Evolutionary conservation across 2,888 invertebrate genomes (phyloP), one percentile per base, ranked within the genome.

Genomic region (Seladonia tumulorum): DNA sequence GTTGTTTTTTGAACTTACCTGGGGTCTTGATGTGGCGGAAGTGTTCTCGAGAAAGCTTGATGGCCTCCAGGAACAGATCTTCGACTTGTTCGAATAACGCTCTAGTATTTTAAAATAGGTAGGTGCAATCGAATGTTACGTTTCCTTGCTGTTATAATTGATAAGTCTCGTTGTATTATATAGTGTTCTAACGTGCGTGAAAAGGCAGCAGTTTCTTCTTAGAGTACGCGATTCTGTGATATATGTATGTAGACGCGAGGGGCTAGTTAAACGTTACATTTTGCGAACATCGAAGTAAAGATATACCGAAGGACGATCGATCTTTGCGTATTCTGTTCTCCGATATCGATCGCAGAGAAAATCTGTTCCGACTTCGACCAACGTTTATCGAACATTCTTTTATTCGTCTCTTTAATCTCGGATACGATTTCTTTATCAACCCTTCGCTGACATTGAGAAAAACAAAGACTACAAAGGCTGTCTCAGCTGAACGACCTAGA

Each of bases 161-260:
- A 66, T 29, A 35, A 66, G 29, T 66, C 29, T 22, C 35, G 5
- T 63, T 35, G 29, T 35, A 29, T 66, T 25, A 25, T 35, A 35
- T 35, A 35, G 66, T 66, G 18, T 18, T 66, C 35, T 8, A 66
- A 66, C 8, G 35, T 18, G 60, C 4, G n/a, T 1, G 60, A 5
- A 35, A 29, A 29, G 29, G 29, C 66, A 35, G 18, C 29, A 22
- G 29, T 66, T 66, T 22, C 10, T 39, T 35, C 22, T 53, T 53
- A 66, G 66, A 66, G 2, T 66, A 66, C 22, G 18, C 35, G 66
- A 66, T 66, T 66, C 66, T 66, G 66, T 66, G 66, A 66, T 66
- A 66, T 66, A 22, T 2, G 22, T 53, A 53, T 53, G 66, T 66
- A 66, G 66, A 66, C 22, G 35, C 22, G 66, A 39, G 35, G 22